Percentiles rank a stretch among this genome's conserved stretches.
These are phyloP conservation scores for Nowickia ferox DNA, from an alignment of 2,888 invertebrate genomes.

Conservation along the genomic window DNA sequence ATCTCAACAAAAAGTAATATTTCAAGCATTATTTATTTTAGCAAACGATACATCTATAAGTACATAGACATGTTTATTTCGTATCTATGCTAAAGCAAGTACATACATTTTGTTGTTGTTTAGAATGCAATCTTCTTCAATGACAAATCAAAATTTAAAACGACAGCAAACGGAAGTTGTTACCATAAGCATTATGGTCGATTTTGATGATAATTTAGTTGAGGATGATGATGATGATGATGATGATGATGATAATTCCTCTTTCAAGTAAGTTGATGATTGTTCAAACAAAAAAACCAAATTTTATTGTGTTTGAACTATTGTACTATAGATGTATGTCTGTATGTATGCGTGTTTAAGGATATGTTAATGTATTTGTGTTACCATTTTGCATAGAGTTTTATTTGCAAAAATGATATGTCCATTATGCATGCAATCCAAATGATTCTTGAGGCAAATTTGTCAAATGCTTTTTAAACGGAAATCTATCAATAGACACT, in stretches of 20 bases:
- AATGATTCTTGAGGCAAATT: conserved; percentile 69
- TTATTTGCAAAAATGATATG: conserved; percentile 69
- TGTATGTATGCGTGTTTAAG: conserved; percentile 15
- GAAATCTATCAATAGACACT: conserved; percentile 68
- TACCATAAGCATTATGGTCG: conserved; percentile 66
- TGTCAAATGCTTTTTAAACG: conserved; percentile 67
- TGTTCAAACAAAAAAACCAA: conserved; percentile 45
- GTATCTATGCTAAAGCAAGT: neutral
- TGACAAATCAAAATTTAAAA: conserved; percentile 70
- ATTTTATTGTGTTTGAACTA: conserved; percentile 44
- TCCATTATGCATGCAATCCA: conserved; percentile 70
- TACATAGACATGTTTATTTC: neutral
- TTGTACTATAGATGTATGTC: conserved; percentile 19
- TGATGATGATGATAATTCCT: neutral
- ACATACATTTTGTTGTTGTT: conserved; percentile 16
- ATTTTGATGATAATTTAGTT: conserved; percentile 25
- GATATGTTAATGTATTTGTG: conserved; percentile 6
- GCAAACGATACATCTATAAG: neutral
- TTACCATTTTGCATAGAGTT: conserved; percentile 42
- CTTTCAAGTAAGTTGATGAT: conserved; percentile 54
- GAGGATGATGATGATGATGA: conserved; percentile 30
- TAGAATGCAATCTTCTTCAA: conserved; percentile 67
- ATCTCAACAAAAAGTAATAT: too few species aligned
- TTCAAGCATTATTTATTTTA: neutral
- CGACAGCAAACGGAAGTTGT: conserved; percentile 71